Percentiles rank a stretch among this genome's conserved stretches.
Evolutionary conservation across 2,888 invertebrate species (phyloP).

Genomic region (Papilio gigon): DNA sequence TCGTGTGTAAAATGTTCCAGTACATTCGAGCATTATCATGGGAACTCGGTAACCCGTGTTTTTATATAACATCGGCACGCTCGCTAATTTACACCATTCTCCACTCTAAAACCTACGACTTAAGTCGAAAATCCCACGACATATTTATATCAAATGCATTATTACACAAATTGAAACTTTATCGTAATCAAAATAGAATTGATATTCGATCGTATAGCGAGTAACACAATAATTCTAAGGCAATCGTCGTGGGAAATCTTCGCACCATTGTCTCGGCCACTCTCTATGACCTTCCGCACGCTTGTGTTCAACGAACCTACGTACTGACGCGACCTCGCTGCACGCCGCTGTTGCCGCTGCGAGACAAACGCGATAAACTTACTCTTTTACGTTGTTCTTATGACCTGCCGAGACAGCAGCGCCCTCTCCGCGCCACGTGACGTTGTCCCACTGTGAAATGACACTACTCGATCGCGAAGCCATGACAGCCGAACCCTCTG

Average conservation of each 20-base stretch:
- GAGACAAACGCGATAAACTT: too few species aligned
- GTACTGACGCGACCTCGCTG: too few species aligned
- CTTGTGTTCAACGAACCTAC: constrained; percentile 63
- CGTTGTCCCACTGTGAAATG: too few species aligned
- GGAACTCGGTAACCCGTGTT: constrained; percentile 51
- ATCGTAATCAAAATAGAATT: constrained; percentile 42
- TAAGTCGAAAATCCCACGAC: constrained; percentile 17
- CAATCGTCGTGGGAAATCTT: constrained; percentile 67
- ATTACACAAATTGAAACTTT: constrained; percentile 35
- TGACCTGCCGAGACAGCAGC: too few species aligned
- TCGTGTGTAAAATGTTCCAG: constrained; percentile 17
- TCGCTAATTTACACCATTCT: constrained; percentile 24
- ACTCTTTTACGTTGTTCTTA: too few species aligned
- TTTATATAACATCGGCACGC: constrained; percentile 33
- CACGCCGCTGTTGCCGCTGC: too few species aligned
- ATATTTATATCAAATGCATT: background rate
- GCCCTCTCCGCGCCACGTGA: too few species aligned
- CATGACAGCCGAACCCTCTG: too few species aligned
- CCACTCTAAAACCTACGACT: constrained; percentile 14
- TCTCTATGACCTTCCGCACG: constrained; percentile 66
- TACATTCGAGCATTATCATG: constrained; percentile 47
- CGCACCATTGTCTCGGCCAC: constrained; percentile 64
- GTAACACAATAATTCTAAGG: constrained; percentile 46
- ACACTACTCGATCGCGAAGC: too few species aligned
- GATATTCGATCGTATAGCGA: constrained; percentile 43